Evolutionary conservation across 2,113 vertebrate species (phyloP).

Genomic region (Myanophis thanlyinensis): DNA sequence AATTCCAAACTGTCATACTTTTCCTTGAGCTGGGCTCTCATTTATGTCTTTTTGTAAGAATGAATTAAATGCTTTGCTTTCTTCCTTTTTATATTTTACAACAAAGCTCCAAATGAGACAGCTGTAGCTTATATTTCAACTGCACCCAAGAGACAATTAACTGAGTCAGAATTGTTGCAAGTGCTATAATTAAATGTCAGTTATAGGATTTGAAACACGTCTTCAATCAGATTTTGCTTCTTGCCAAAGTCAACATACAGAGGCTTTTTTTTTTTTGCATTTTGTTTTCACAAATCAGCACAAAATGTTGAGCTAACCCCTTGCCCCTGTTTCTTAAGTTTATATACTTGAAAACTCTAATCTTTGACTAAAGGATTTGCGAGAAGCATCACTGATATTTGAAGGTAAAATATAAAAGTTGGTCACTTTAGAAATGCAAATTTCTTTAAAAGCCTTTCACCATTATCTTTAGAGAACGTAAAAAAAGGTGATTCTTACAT

Average conservation of each 20-base stretch:
- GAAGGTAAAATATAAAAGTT: neutral
- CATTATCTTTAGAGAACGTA: neutral
- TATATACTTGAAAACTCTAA: neutral
- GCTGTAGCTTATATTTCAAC: slow-evolving; percentile 7
- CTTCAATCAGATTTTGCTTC: neutral
- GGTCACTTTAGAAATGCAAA: neutral
- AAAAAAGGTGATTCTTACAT: neutral
- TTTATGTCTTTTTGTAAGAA: slow-evolving; percentile 12
- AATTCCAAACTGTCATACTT: neutral
- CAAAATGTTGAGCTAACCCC: neutral
- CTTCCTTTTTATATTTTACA: slow-evolving; percentile 21
- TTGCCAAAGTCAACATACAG: slow-evolving; percentile 6
- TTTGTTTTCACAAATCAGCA: neutral
- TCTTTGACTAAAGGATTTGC: neutral
- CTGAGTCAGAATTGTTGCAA: neutral
- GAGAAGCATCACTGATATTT: neutral
- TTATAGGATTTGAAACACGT: slow-evolving; percentile 15
- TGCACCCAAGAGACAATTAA: slow-evolving; percentile 16
- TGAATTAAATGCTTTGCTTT: slow-evolving; percentile 22
- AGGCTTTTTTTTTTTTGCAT: neutral
- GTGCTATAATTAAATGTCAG: slow-evolving; percentile 17
- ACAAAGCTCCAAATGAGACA: slow-evolving; percentile 1
- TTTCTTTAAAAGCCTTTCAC: neutral
- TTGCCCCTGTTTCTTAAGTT: neutral
- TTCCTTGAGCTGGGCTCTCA: neutral